Base-by-base conservation (phyloP, 1,140 invertebrate genomes). In the Zaprionus vittiger region DNA sequence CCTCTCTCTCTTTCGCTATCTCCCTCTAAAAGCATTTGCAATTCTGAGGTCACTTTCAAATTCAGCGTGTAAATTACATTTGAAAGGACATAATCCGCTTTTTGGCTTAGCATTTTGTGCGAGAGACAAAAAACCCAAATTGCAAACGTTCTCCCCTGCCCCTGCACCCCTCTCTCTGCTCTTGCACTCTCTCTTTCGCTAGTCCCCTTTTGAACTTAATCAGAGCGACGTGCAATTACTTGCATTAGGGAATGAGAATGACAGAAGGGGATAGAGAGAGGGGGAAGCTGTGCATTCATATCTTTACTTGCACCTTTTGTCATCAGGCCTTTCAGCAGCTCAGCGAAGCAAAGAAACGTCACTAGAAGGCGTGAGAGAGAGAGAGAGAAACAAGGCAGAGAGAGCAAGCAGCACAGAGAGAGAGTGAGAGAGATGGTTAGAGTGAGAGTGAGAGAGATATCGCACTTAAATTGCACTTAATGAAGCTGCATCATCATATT, bases 401-500 rank as follows among this genome's bases (percentile, higher is more conserved):
- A 55, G 49, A 38, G 44, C 15, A 65, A 49, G 55, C 31, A 44
- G 34, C 28, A 24, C 63, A 59, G 31, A 59, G 56, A 22, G 26
- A 20, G 11, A 22, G 57, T 24, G 12, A 15, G 34, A 7, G 38
- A 17, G 22, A 37, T 60, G 31, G 59, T 38, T 28, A 34, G 38
- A 41, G 55, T 20, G 56, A 37, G 47, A 24, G 49, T 57, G 54
- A 81, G 83, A 67, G 76, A 87, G 62, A 87, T 83, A 89, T 89
- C 79, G 84, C 78, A 83, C 84, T 86, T 87, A 89, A 86, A 86
- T 83, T 86, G 83, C 84, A 83, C 83, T 87, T 87, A 87, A 87
- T 89, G 83, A 87, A 87, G 83, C 83, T 89, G 83, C 83, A 87
- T 87, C 84, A 87, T 87, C 83, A 87, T 81, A 87, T 87, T 87